Base-by-base conservation (phyloP, 2,888 invertebrate genomes). In the Pristionchus japonicus region DNA sequence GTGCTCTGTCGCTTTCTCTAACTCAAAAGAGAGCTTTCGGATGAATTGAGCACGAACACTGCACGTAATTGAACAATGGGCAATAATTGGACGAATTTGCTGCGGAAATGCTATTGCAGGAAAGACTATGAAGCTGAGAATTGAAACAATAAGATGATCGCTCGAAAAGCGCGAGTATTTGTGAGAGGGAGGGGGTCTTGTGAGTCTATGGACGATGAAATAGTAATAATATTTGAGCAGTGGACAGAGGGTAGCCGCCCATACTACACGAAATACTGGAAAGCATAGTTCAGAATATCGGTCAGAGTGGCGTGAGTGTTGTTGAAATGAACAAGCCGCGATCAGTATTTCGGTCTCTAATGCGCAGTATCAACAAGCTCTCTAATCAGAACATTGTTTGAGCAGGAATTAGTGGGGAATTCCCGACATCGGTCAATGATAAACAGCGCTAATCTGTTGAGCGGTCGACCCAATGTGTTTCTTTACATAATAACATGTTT, bases 161-260 rank as follows among this genome's bases (percentile, higher is more conserved):
- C 15, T 11, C 31, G 27, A 34, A 57, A 70, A 34, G 70, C 57
- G 57, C 9, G n/a, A n/a, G n/a, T 57, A 9, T 17, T 52, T 17
- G 70, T 17, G 70, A n/a, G 37, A 70, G 17, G 70, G 37, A 37
- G 17, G 34, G 37, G 70, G 7, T 37, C 37, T 20, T 64, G 23
- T 64, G 20, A 37, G 37, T 70, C 70, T 31, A 37, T 70, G 37
- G 70, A 0, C 31, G 70, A 70, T 70, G 70, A 70, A 37, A 70
- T 70, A 70, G 31, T 70, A 70, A 37, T 70, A 64, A 64, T 70
- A 57, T 57, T 57, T 57, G 57, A 57, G 57, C 57, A 57, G 20
- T 52, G 4, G 23, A 23, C 2, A 9, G 57, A 57, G 57, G 57
- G 57, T 52, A 23, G 52, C 20, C 52, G 17, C 23, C 23, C n/a